Conservation (phyloP, 2,797 vertebrate genomes). For the Thunnus albacares region DNA sequence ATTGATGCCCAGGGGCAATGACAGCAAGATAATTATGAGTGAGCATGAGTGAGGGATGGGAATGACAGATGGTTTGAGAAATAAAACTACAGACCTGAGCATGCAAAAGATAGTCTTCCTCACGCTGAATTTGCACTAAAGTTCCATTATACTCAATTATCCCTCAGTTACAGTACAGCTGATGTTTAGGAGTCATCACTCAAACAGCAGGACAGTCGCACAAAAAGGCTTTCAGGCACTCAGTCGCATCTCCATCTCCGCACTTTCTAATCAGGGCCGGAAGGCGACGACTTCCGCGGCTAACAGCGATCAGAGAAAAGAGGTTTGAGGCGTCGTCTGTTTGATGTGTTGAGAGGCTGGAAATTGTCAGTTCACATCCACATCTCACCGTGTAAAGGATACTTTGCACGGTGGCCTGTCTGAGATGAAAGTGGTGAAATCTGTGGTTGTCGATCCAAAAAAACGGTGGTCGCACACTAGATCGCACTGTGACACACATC, state of each 20-base stretch:
- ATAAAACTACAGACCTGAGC: no score
- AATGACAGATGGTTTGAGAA: no score
- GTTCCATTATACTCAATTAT: constrained; percentile 48
- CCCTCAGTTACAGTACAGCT: constrained; percentile 40
- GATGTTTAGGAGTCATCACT: constrained; percentile 42
- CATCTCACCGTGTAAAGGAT: not conserved
- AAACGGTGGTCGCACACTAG: no score
- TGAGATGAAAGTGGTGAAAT: no score
- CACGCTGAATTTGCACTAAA: no score
- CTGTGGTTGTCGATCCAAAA: no score
- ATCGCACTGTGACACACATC: no score
- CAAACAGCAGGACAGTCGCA: constrained; percentile 39
- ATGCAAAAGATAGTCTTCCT: no score
- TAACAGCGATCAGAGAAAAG: not conserved
- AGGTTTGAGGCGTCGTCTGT: not conserved
- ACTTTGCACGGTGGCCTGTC: no score
- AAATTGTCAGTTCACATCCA: constrained; percentile 9
- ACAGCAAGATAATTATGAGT: no score
- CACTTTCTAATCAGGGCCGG: constrained; percentile 13
- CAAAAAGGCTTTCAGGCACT: constrained; percentile 13
- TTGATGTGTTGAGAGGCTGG: not conserved
- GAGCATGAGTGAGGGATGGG: no score
- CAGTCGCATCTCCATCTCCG: constrained; percentile 7
- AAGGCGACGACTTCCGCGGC: constrained; percentile 5
- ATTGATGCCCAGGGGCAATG: no score